These are phyloP conservation scores for Sapajus apella DNA, from an alignment of 2,113 vertebrate genomes.

Conservation along the genomic window DNA sequence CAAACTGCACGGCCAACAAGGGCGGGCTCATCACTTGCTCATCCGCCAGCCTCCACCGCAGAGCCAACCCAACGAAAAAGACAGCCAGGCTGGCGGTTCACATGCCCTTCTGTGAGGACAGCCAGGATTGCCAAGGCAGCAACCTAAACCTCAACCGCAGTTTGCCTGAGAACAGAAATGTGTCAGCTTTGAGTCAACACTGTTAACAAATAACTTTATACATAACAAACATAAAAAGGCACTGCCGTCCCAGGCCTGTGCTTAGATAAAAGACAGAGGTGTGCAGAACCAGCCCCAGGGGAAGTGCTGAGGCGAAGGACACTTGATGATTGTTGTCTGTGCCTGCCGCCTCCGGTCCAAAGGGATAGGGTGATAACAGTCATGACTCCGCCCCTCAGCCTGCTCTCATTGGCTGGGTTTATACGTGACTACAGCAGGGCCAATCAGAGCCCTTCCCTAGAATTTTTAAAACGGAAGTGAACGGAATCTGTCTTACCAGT, in stretches of 20 bases:
- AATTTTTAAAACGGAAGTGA: background rate
- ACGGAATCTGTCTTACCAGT: background rate
- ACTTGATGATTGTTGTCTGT: background rate
- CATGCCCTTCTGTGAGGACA: background rate
- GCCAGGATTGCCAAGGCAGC: background rate
- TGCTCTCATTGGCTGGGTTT: background rate
- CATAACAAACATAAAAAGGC: background rate
- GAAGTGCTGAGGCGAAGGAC: background rate
- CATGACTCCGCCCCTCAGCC: background rate
- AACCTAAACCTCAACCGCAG: background rate
- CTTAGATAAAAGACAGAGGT: background rate
- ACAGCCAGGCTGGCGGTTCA: background rate
- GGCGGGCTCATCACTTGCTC: background rate
- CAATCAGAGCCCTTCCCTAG: background rate
- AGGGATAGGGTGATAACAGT: accelerated
- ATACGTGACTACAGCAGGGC: no score
- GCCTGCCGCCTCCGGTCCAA: background rate
- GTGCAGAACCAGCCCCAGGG: background rate
- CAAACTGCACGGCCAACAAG: background rate
- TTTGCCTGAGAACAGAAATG: background rate
- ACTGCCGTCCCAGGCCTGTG: background rate
- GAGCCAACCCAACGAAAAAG: background rate
- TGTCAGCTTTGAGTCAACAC: background rate
- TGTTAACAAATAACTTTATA: background rate
- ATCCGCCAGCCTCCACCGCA: background rate